A percentile compares a stretch with the other conserved stretches of the same genome.
These are phyloP conservation scores for Astreopora myriophthalma DNA, from an alignment of 64 coral and sea anemone species.

Conservation along the genomic window DNA sequence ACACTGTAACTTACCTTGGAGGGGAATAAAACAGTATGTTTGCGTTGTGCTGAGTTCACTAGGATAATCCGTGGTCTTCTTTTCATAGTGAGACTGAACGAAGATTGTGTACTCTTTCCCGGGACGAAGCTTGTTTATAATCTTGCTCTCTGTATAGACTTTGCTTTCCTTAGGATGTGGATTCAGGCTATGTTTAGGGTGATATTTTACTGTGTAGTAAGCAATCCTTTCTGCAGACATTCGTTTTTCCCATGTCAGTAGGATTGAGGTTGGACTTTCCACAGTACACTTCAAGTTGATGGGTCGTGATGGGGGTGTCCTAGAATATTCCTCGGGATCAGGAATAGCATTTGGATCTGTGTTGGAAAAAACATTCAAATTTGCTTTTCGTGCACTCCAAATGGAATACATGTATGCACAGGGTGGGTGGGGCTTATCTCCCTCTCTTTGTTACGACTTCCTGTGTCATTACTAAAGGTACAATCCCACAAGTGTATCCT, in stretches of 20 bases:
- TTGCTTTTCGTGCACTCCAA: too few species aligned
- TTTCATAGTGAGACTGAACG: slow-evolving; percentile 4
- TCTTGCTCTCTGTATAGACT: background rate
- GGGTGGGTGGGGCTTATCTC: too few species aligned
- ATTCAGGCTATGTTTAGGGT: background rate
- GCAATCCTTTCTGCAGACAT: slow-evolving; percentile 19
- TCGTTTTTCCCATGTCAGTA: slow-evolving; percentile 37
- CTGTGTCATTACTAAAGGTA: too few species aligned
- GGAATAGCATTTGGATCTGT: background rate
- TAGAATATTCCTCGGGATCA: background rate
- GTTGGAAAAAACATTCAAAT: background rate
- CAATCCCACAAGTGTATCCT: too few species aligned
- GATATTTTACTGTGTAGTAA: slow-evolving; percentile 42
- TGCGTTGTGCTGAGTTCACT: background rate
- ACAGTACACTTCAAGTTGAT: slow-evolving; percentile 2
- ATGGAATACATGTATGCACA: too few species aligned
- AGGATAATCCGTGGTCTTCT: background rate
- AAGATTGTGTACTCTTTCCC: slow-evolving; percentile 19
- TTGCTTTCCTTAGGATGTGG: background rate
- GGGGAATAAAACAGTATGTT: background rate
- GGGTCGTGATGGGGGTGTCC: background rate
- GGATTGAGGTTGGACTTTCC: slow-evolving; percentile 33
- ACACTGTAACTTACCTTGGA: background rate
- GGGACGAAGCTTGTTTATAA: background rate
- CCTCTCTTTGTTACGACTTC: too few species aligned